phyloP scores from a whole-genome alignment of 2,113 vertebrate genomes.

The Oryctolagus cuniculus region mOryCun1.1 NC_091453.1:51973001-51973500 shows the following conservation, averaged over 20 bases:
- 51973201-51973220: no score
- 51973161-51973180: no score
- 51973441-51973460: conserved; percentile 37
- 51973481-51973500: background rate
- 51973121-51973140: background rate
- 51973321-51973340: no score
- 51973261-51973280: no score
- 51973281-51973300: no score
- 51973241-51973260: no score
- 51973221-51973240: no score
- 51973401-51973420: background rate
- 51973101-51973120: conserved; percentile 33
- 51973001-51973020: conserved; percentile 16
- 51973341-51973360: no score
- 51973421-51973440: conserved; percentile 13
- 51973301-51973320: no score
- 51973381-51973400: no score
- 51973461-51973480: background rate
- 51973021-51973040: background rate
- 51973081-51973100: background rate
- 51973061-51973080: background rate
- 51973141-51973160: background rate
- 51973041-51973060: background rate
- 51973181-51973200: no score
- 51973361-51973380: no score